Evolutionary conservation across 1,140 invertebrate genomes (phyloP).

Genomic region (Drosophila malerkotliana): DNA sequence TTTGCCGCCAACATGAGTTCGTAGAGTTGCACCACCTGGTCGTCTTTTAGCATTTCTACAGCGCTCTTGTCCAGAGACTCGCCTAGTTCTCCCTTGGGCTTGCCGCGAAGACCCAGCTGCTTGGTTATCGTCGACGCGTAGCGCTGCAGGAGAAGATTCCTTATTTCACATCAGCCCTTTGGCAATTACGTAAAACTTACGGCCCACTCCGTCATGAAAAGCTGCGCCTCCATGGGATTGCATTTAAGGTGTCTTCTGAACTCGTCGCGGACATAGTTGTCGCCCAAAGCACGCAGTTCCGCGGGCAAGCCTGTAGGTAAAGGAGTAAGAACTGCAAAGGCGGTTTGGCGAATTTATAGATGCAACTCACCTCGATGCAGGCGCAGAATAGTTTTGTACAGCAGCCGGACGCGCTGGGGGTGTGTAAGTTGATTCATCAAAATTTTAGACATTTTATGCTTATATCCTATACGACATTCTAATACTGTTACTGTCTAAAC

Average conservation of each 20-base stretch:
- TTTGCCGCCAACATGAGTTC: conserved; percentile 91
- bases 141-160: conserved; percentile 84
- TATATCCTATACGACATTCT: conserved; percentile 9
- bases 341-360: background rate
- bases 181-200: conserved; percentile 86
- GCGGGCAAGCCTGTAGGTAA: conserved; percentile 86
- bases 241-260: conserved; percentile 94
- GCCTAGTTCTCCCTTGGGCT: conserved; percentile 67
- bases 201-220: conserved; percentile 95
- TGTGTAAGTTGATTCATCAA: conserved; percentile 84
- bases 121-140: conserved; percentile 87
- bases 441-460: conserved; percentile 65
- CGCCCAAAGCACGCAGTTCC: conserved; percentile 90
- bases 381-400: conserved; percentile 95
- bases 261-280: conserved; percentile 94
- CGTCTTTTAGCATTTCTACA: conserved; percentile 90
- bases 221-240: conserved; percentile 87
- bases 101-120: conserved; percentile 77
- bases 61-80: conserved; percentile 87
- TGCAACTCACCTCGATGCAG: conserved; percentile 88
- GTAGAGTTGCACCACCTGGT: conserved; percentile 92
- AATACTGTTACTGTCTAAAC: conserved; percentile 2
- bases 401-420: conserved; percentile 87
- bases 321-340: background rate
- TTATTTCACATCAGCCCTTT: background rate